phyloP scores from a whole-genome alignment of 2,797 vertebrate species.

The Steatocranus sp. region DNA sequence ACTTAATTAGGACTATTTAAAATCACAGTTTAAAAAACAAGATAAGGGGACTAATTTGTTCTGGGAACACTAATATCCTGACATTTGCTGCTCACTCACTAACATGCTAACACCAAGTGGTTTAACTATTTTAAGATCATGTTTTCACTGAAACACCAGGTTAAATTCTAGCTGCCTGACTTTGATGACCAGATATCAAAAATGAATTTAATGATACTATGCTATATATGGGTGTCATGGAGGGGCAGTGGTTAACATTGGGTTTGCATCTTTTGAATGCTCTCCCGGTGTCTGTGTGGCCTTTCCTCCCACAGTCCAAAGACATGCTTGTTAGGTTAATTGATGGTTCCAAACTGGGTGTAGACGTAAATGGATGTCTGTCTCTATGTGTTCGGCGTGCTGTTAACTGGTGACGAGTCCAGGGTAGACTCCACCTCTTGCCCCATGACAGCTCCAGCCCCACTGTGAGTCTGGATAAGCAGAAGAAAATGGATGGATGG shows the following conservation, averaged over 20 bases:
- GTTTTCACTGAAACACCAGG: not conserved
- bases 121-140: not conserved
- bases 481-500: not conserved
- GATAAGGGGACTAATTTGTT: not conserved
- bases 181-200: not conserved
- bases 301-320: not conserved
- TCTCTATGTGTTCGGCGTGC: not conserved
- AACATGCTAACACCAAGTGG: not conserved
- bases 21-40: not conserved
- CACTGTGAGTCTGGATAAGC: not conserved
- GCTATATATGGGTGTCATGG: not conserved
- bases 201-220: not conserved
- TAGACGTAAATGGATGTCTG: not conserved
- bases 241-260: fast-evolving
- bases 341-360: not conserved
- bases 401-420: not conserved
- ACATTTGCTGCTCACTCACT: not conserved
- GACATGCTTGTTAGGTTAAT: not conserved
- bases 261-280: not conserved
- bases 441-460: not conserved
- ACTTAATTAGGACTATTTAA: not conserved
- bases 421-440: not conserved
- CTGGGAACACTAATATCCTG: not conserved
- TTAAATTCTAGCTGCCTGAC: not conserved
- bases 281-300: not conserved